Evolutionary conservation across 2,888 invertebrate species (phyloP).

Genomic region (Alcis repandata): DNA sequence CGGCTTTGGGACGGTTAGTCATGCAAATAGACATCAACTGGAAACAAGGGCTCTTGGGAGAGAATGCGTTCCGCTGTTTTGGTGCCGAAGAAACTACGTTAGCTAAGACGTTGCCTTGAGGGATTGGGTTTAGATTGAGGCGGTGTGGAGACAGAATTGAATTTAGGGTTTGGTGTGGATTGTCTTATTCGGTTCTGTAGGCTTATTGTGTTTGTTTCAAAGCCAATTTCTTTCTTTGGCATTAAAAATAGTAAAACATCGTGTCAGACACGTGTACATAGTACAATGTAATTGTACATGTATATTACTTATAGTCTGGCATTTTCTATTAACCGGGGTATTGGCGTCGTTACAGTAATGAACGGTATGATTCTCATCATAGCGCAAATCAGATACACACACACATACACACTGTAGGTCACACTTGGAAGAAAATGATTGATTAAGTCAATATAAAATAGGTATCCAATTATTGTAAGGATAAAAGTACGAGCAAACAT

Average conservation of each 20-base stretch:
- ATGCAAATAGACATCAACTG: constrained; percentile 79
- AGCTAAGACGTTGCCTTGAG: constrained; percentile 44
- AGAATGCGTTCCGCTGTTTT: constrained; percentile 57
- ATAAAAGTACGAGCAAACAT: no score
- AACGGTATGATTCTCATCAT: no score
- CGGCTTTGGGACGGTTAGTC: constrained; percentile 73
- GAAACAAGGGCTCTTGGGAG: constrained; percentile 63
- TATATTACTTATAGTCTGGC: no score
- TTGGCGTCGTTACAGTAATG: no score
- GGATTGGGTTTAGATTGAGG: constrained; percentile 42
- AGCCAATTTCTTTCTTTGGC: not conserved
- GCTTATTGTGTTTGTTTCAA: constrained; percentile 18
- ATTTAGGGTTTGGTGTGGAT: constrained; percentile 37
- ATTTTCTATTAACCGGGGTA: no score
- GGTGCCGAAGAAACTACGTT: constrained; percentile 48
- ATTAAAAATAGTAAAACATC: not conserved
- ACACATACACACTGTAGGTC: no score
- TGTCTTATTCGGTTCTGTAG: constrained; percentile 22
- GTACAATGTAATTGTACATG: no score
- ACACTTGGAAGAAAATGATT: no score
- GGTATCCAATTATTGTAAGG: no score
- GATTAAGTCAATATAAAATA: no score
- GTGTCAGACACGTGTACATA: no score
- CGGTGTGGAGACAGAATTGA: constrained; percentile 39
- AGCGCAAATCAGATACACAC: no score